Base-by-base conservation (phyloP, 2,797 vertebrate species). In the Acanthopagrus latus region DNA sequence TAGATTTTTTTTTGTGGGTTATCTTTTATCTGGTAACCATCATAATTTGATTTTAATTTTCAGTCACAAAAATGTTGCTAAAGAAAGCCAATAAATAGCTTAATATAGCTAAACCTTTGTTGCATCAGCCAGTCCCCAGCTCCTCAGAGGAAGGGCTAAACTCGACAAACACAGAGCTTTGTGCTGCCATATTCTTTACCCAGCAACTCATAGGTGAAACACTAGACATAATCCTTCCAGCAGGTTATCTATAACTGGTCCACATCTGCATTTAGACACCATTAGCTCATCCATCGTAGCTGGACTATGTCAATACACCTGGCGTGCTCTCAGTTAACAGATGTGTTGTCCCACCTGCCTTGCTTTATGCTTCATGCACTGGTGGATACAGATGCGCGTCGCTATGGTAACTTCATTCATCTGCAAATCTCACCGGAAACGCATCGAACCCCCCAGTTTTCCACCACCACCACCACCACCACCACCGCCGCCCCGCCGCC, bases 331-430 rank as follows among this genome's bases (percentile, higher is more conserved):
- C 95, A 93, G 94, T 94, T 96, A 96, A 96, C 96, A 97, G 96
- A 97, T 97, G 94, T 93, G 95, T 95, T 93, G 95, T 96, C 93
- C 90, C 94, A 93, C 90, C 89, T 95, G 95, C 70, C 76, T 85
- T 57, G 90, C 95, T 96, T 95, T 94, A 96, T 94, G 95, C 95
- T 96, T 97, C 95, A 96, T 83, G 95, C 97, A 93, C 96, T 89
- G 93, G 90, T 95, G 95, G 95, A 94, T 91, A 82, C 96, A 96
- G 96, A 97, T 95, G 95, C 94, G 33, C 10, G 95, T 98, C 95
- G 91, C 97, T 95, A 98, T 97, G 96, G 97, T 93, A 96, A 99
- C 97, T 95, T 96, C 94, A 94, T 95, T 97, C 96, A 97, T 97
- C 96, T 97, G 87, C 94, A 94, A 96, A 96, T 96, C 95, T 96